Conservation (phyloP, 2,113 vertebrate species). For the Marmota monax region DNA sequence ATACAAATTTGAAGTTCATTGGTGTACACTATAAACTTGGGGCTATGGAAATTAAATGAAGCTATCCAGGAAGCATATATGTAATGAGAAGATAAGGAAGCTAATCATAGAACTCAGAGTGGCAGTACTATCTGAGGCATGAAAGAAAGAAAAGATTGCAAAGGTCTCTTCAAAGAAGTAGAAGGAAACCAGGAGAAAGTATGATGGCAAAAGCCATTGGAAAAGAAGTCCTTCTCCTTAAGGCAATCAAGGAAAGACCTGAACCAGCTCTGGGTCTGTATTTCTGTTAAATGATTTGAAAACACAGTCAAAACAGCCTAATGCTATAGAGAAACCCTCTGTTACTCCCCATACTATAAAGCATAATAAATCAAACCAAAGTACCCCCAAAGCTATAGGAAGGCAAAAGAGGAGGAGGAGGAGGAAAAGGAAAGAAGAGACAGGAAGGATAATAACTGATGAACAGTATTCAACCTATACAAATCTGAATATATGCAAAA, state of each 20-base stretch:
- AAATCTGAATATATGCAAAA: not conserved
- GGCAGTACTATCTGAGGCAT: not conserved
- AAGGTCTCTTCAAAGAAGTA: not conserved
- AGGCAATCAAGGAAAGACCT: not conserved
- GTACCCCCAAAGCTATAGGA: not conserved
- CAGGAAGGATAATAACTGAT: not conserved
- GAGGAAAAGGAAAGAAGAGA: not conserved
- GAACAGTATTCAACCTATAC: not conserved
- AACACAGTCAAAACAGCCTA: not conserved
- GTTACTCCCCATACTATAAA: not conserved
- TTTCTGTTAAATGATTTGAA: not conserved
- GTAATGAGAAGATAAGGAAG: not conserved
- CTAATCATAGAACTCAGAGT: not conserved
- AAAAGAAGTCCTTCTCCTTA: not conserved
- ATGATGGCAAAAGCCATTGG: not conserved
- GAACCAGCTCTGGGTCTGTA: not conserved
- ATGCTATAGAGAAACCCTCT: not conserved
- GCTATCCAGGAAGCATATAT: not conserved
- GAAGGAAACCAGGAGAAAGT: not conserved
- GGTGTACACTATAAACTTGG: not conserved
- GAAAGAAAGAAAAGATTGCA: not conserved
- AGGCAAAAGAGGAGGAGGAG: too few species aligned
- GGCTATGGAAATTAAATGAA: not conserved
- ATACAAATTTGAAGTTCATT: slow-evolving; percentile 2
- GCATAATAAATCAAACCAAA: not conserved